These are phyloP conservation scores for Haplochromis burtoni DNA, from an alignment of 2,113 vertebrate species.

Conservation along the genomic window DNA sequence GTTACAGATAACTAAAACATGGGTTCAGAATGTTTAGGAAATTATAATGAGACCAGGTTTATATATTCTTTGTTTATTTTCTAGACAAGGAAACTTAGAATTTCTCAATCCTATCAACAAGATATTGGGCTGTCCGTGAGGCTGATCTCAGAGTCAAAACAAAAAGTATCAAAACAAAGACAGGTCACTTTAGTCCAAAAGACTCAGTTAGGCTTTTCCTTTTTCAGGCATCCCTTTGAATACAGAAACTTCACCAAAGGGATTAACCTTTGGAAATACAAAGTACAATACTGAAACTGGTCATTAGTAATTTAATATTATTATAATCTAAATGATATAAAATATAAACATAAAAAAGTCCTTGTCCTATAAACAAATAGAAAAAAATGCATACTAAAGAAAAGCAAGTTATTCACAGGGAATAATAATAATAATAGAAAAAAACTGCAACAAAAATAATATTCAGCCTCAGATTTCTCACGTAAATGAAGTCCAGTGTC, in stretches of 20 bases:
- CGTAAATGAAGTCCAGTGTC: neutral
- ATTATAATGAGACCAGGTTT: neutral
- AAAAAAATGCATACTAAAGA: neutral
- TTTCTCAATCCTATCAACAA: neutral
- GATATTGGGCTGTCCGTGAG: neutral
- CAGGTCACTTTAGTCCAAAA: neutral
- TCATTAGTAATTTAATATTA: neutral
- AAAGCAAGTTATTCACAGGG: neutral
- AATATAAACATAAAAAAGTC: neutral
- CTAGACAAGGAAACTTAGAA: neutral
- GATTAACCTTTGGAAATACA: neutral
- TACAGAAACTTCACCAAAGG: neutral
- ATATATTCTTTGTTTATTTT: neutral
- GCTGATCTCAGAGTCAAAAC: neutral
- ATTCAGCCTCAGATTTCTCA: neutral
- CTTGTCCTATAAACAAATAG: neutral
- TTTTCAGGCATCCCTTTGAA: neutral
- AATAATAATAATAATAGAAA: neutral
- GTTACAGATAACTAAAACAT: neutral
- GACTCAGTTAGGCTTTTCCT: neutral
- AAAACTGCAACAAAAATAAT: neutral
- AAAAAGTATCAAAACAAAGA: neutral
- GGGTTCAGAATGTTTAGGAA: neutral
- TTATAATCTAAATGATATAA: neutral
- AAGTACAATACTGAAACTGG: neutral